Conservation (phyloP, 2,113 vertebrate genomes). For the Copsychus sechellarum region DNA sequence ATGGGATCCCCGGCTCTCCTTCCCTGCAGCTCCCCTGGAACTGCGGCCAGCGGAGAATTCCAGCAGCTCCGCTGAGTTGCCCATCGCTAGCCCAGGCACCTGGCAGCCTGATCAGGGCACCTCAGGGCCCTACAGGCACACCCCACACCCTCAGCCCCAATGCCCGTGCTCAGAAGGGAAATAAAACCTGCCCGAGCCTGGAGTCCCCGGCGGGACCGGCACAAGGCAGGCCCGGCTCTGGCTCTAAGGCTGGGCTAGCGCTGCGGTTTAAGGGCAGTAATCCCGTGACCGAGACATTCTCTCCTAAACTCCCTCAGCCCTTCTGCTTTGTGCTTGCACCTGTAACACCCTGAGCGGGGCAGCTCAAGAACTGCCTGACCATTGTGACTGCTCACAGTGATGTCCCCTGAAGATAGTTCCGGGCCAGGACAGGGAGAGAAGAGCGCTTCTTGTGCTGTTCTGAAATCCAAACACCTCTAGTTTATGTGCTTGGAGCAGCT, state of each 20-base stretch:
- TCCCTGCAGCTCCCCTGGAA: not conserved
- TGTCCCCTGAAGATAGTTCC: not conserved
- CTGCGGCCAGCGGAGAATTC: not conserved
- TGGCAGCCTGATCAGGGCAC: not conserved
- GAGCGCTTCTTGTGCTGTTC: not conserved
- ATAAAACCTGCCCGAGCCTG: not conserved
- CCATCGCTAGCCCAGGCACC: not conserved
- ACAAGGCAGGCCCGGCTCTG: not conserved
- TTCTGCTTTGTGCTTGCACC: not conserved
- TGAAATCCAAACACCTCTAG: not conserved
- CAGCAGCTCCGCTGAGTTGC: fast-evolving
- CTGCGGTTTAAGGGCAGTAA: not conserved
- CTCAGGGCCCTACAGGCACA: fast-evolving
- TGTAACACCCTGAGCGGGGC: fast-evolving
- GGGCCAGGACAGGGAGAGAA: not conserved
- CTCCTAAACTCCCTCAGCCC: not conserved
- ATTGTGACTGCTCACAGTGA: not conserved
- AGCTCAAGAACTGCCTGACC: not conserved
- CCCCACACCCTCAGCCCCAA: not conserved
- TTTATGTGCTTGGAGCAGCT: not conserved
- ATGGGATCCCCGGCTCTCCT: not conserved
- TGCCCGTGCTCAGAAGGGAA: not conserved
- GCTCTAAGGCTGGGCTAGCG: not conserved
- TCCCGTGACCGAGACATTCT: not conserved
- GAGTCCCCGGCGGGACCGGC: not conserved